These are phyloP conservation scores for Stenodema calcarata DNA, from an alignment of 2,888 invertebrate genomes.

Conservation along the genomic window DNA sequence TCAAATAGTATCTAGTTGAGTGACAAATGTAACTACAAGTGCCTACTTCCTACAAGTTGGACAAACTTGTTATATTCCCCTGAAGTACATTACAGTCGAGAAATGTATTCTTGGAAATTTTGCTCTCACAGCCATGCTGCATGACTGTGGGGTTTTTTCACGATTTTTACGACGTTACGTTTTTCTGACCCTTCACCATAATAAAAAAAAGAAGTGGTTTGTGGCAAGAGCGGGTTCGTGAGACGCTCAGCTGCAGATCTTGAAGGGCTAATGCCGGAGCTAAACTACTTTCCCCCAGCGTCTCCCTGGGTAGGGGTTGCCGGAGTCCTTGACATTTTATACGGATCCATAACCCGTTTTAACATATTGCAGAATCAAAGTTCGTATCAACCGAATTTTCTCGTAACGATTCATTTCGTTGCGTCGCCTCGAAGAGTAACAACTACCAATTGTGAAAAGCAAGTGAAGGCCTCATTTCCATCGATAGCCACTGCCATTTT, in stretches of 20 bases:
- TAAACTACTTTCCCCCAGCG: slow-evolving; percentile 21
- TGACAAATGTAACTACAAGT: no score
- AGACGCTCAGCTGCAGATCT: not conserved
- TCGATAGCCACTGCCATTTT: not conserved
- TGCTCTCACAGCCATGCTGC: no score
- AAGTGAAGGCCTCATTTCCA: not conserved
- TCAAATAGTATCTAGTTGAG: no score
- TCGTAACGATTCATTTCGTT: not conserved
- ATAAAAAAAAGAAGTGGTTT: not conserved
- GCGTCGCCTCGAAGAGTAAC: not conserved
- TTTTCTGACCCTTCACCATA: not conserved
- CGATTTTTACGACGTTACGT: not conserved
- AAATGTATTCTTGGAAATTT: no score
- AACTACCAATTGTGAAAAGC: not conserved
- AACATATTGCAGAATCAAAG: slow-evolving; percentile 19
- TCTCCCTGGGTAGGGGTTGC: not conserved
- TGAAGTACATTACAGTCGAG: no score
- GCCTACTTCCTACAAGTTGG: no score
- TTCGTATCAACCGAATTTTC: not conserved
- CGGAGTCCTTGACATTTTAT: slow-evolving; percentile 27
- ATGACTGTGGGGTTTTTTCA: not conserved
- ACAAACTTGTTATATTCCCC: no score
- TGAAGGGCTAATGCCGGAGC: not conserved
- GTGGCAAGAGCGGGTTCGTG: not conserved
- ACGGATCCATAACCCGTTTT: slow-evolving; percentile 12